Percentiles rank a stretch among this genome's conserved stretches.
phyloP scores from a whole-genome alignment of 2,888 invertebrate species.

The Drepana falcataria region DNA sequence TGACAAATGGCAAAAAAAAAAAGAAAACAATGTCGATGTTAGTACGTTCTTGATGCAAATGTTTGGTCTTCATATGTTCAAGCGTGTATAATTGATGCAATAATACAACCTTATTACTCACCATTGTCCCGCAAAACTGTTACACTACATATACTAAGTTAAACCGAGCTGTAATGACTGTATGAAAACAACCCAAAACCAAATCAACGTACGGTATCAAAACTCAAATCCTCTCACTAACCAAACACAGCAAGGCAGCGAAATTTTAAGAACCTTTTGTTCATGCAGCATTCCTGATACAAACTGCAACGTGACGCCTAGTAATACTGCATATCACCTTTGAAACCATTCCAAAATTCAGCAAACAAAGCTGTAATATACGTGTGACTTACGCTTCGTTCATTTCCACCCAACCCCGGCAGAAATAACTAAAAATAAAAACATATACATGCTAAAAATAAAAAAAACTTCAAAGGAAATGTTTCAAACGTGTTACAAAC shows the following conservation, averaged over 20 bases:
- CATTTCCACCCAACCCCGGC: constrained; percentile 65
- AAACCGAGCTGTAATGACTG: neutral
- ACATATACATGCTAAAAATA: constrained; percentile 49
- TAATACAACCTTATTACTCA: neutral
- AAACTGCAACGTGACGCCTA: constrained; percentile 21
- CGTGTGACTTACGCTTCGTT: constrained; percentile 64
- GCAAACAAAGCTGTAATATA: constrained; percentile 58
- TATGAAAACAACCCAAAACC: neutral
- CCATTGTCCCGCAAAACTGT: neutral
- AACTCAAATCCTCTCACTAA: neutral
- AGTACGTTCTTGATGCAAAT: too few relatives aligned
- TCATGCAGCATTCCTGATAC: constrained; percentile 16
- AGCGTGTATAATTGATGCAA: neutral
- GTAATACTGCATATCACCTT: constrained; percentile 34
- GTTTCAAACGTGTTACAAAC: constrained; percentile 4
- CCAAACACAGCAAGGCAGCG: neutral
- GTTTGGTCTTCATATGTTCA: too few relatives aligned
- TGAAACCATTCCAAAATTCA: constrained; percentile 38
- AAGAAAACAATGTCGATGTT: too few relatives aligned
- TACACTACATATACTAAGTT: neutral
- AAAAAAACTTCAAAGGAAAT: constrained; percentile 26
- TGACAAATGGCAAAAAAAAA: too few relatives aligned
- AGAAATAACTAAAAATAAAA: constrained; percentile 73
- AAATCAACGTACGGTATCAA: neutral
- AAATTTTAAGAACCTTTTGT: neutral